Evolutionary conservation across 2,797 vertebrate species (phyloP), one percentile per base, ranked within the genome.

Genomic region (Microctenopoma steveboyesi): DNA sequence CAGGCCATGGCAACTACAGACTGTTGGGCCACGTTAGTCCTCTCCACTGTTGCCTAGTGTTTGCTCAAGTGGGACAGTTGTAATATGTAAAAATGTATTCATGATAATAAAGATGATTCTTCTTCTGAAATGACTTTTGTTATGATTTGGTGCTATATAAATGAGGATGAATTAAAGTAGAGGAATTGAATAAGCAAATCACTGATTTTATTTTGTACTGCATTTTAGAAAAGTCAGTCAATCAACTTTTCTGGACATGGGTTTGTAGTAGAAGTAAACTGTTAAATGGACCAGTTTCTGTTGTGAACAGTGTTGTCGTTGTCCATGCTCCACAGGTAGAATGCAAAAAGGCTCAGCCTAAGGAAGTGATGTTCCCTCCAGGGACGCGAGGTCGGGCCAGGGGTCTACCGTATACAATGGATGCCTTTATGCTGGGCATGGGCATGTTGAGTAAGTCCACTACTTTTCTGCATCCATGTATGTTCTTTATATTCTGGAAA

Each of bases 331-430:
- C 86, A 94, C 95, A 98, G 96, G 96, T 97, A 96, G 96, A 98
- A 95, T 98, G 96, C 96, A 98, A 98, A 96, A 98, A 98, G 94
- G 96, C 96, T 90, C 96, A 98, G 91, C 96, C 96, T 88, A 98
- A 97, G 92, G 96, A 98, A 94, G 96, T 98, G 92, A 98, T 98
- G 96, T 98, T 98, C 93, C 96, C 96, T 70, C 96, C 96, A 74
- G 96, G 96, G 88, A 96, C 96, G 48, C 94, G 96, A 91, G 96
- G 96, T 84, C 94, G 96, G 92, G 95, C 96, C 76, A 93, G 96
- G 81, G 96, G 96, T 59, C 92, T 98, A 72, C 95, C 96, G 68
- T 98, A 98, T 79, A 97, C 96, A 93, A 97, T 97, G 96, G 96
- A 98, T 77, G 96, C 96, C 37, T 97, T 97, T 88, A 98, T 98